Conservation (phyloP, 1,140 invertebrate genomes). For the Procambarus virginalis region DNA sequence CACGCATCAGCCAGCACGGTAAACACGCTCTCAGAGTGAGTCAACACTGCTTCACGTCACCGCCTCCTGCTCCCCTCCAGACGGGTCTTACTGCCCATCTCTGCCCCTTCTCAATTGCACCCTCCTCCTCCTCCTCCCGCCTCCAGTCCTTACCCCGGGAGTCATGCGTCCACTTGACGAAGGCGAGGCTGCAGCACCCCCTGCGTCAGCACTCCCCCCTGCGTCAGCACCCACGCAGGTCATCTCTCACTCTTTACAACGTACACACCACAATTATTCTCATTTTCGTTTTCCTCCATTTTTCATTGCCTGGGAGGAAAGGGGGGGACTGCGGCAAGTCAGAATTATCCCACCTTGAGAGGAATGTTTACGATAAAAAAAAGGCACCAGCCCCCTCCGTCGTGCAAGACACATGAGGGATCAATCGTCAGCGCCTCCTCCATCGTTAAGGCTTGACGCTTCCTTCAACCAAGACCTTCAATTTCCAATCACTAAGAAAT, state of each 20-base stretch:
- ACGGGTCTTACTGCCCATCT: neutral
- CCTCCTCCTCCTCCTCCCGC: neutral
- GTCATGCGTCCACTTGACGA: too few relatives aligned
- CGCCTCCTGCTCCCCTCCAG: neutral
- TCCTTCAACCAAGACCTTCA: constrained; percentile 8
- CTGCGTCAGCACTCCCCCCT: too few relatives aligned
- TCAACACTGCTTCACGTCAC: constrained; percentile 1
- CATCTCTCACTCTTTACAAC: too few relatives aligned
- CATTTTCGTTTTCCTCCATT: too few relatives aligned
- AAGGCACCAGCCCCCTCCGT: neutral
- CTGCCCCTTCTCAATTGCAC: neutral
- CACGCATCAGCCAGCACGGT: constrained; percentile 5
- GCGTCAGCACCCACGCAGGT: too few relatives aligned
- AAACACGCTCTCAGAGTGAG: constrained; percentile 13
- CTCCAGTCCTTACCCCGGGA: too few relatives aligned
- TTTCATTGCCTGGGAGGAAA: too few relatives aligned
- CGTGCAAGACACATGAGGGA: neutral
- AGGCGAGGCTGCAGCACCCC: too few relatives aligned
- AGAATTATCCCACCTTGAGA: neutral
- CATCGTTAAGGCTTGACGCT: neutral
- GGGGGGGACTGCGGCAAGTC: neutral
- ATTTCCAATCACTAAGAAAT: constrained; percentile 11
- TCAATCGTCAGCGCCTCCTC: constrained; percentile 3
- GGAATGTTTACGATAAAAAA: neutral
- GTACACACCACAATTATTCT: too few relatives aligned